These are phyloP conservation scores for Dioctria linearis DNA, from an alignment of 2,888 invertebrate species.

Conservation along the genomic window DNA sequence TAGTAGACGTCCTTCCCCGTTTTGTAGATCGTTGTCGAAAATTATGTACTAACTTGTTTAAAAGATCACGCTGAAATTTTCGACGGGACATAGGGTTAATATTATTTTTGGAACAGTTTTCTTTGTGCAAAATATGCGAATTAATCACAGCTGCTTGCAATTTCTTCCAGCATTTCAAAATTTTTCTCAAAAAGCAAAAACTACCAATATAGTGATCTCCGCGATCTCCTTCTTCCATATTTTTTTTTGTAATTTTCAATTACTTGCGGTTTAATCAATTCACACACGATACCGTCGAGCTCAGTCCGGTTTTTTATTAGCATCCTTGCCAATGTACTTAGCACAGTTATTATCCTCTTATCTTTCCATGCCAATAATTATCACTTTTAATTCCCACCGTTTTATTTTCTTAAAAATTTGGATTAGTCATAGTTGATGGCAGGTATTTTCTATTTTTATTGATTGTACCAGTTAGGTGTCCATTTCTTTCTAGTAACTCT, in stretches of 20 bases:
- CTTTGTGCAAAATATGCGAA: too few relatives aligned
- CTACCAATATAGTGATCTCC: slow-evolving; percentile 1
- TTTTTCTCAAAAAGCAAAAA: too few relatives aligned
- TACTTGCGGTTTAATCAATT: slow-evolving; percentile 58
- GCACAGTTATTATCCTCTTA: slow-evolving; percentile 59
- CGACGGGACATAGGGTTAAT: too few relatives aligned
- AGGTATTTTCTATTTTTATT: background rate
- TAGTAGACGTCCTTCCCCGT: too few relatives aligned
- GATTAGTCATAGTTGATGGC: background rate
- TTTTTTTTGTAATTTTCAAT: slow-evolving; percentile 59
- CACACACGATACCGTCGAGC: background rate
- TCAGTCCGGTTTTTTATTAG: slow-evolving; percentile 40
- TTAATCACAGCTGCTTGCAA: too few relatives aligned
- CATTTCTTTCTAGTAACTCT: too few relatives aligned
- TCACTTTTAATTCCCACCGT: background rate
- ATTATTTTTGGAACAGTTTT: too few relatives aligned
- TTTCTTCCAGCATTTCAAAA: too few relatives aligned
- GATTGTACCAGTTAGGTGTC: background rate
- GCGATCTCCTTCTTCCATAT: slow-evolving; percentile 59
- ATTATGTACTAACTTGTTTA: too few relatives aligned
- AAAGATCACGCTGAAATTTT: too few relatives aligned
- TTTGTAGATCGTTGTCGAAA: too few relatives aligned
- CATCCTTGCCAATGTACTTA: slow-evolving; percentile 58
- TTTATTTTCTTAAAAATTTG: background rate
- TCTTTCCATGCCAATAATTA: slow-evolving; percentile 57